phyloP scores from a whole-genome alignment of 2,888 invertebrate species.

The Nineta flava region DNA sequence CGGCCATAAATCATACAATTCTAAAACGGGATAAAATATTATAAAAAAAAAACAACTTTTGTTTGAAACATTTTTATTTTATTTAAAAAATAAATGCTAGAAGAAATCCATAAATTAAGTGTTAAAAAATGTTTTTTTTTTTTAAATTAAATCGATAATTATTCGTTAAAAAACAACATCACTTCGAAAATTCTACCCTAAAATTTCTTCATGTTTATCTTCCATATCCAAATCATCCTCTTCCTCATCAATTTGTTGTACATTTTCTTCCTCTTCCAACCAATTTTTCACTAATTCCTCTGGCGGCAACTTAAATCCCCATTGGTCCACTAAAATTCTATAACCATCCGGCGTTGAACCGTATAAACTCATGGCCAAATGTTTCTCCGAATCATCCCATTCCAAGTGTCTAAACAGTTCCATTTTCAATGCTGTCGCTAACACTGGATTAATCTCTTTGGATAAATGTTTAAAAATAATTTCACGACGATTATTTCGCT shows the following conservation, averaged over 20 bases:
- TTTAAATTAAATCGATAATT: no score
- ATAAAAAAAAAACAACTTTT: not conserved
- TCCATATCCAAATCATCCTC: no score
- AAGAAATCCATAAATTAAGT: no score
- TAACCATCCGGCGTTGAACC: constrained; percentile 21
- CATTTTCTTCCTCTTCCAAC: not conserved
- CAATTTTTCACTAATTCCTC: constrained; percentile 1
- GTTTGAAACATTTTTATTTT: no score
- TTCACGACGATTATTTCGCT: not conserved
- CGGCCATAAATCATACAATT: no score
- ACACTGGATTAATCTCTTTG: constrained; percentile 13
- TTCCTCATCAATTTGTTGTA: no score
- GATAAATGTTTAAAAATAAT: not conserved
- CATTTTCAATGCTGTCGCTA: constrained; percentile 20
- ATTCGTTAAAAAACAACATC: no score
- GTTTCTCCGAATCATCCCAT: constrained; percentile 20
- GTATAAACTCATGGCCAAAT: constrained; percentile 22
- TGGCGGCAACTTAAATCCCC: constrained; percentile 22
- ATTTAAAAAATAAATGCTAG: no score
- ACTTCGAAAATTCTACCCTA: no score
- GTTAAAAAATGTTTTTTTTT: no score
- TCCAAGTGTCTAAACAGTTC: constrained; percentile 18
- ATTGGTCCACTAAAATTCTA: constrained; percentile 20
- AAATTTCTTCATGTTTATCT: no score
- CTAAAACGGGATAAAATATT: no score